phyloP scores from a whole-genome alignment of 2,797 vertebrate genomes.

The Myotis planiceps region DNA sequence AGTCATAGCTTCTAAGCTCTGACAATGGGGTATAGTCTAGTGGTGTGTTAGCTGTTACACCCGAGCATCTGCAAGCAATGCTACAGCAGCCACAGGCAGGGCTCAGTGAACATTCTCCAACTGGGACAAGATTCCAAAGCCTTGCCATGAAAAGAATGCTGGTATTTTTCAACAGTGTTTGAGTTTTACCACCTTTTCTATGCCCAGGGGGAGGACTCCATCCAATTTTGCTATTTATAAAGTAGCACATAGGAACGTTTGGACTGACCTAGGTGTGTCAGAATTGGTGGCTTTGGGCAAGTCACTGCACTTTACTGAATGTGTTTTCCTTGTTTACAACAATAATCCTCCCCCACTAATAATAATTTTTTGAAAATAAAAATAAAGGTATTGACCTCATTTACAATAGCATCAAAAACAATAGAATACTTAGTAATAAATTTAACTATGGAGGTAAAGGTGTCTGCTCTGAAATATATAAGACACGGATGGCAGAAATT shows the following conservation, averaged over 20 bases:
- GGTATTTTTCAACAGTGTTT: background rate
- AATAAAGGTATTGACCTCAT: background rate
- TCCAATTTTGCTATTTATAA: background rate
- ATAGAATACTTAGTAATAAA: background rate
- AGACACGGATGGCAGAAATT: background rate
- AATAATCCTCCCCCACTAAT: background rate
- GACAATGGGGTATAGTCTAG: background rate
- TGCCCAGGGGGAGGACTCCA: background rate
- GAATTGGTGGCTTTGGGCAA: background rate
- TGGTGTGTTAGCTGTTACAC: background rate
- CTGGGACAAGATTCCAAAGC: background rate
- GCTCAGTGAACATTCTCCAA: background rate
- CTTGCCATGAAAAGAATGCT: background rate
- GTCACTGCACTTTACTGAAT: background rate
- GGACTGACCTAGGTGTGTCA: background rate
- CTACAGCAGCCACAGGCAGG: background rate
- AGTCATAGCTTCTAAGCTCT: background rate
- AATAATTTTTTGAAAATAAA: background rate
- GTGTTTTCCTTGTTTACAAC: background rate
- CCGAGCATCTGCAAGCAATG: background rate
- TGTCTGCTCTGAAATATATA: background rate
- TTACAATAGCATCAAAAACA: background rate
- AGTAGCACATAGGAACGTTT: background rate
- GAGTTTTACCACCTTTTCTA: background rate
- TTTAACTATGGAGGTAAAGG: background rate